Conservation (phyloP, 2,113 vertebrate species). For the Urocitellus parryii region DNA sequence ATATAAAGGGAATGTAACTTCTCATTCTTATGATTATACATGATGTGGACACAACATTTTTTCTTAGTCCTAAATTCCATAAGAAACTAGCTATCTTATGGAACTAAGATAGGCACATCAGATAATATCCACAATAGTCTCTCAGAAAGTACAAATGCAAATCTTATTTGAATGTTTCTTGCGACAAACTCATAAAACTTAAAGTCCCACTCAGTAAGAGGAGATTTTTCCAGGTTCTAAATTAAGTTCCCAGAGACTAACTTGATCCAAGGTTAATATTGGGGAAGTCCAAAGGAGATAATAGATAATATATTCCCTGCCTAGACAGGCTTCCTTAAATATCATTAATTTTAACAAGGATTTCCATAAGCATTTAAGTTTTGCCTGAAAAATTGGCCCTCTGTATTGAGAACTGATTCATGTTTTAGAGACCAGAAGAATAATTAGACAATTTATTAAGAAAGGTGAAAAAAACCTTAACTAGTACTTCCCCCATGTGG, state of each 20-base stretch:
- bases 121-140: not conserved
- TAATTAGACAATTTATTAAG: not conserved
- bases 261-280: not conserved
- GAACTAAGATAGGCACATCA: not conserved
- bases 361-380: not conserved
- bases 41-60: not conserved
- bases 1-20: no score
- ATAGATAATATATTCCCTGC: not conserved
- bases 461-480: constrained; percentile 32
- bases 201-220: not conserved
- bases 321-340: not conserved
- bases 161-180: not conserved
- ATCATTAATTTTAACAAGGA: constrained; percentile 32
- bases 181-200: not conserved
- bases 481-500: constrained; percentile 6
- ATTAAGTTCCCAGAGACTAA: constrained; percentile 27
- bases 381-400: not conserved
- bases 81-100: not conserved
- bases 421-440: not conserved
- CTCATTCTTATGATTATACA: no score
- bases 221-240: not conserved
- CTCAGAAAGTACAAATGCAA: not conserved
- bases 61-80: not conserved
- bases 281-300: not conserved
- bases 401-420: not conserved